A percentile compares a stretch with the other conserved stretches of the same genome.
Evolutionary conservation across 2,113 vertebrate genomes (phyloP).

Genomic region (Eptesicus fuscus): DNA sequence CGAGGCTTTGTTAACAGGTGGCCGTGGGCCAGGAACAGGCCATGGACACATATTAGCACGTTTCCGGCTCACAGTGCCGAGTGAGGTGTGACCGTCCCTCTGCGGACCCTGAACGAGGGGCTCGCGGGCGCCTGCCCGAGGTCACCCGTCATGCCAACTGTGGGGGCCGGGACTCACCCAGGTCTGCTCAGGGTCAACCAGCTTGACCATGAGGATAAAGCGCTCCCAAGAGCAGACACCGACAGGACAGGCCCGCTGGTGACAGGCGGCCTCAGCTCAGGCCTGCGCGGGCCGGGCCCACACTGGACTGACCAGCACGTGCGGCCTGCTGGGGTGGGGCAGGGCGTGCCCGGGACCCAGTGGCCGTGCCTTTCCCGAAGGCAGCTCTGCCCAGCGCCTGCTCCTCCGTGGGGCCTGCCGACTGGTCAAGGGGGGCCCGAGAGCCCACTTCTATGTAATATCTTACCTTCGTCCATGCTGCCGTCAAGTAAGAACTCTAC

Average conservation of each 20-base stretch:
- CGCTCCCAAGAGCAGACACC: not conserved
- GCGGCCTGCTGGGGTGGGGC: accelerated
- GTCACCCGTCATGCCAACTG: accelerated
- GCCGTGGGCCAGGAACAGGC: not conserved
- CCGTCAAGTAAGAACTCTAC: not conserved
- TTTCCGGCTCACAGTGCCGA: not conserved
- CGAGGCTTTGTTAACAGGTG: not conserved
- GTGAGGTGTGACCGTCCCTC: not conserved
- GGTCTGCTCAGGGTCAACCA: not conserved
- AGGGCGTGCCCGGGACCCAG: not conserved
- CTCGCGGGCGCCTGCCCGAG: accelerated
- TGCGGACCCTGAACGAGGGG: not conserved
- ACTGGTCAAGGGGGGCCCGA: too few relatives aligned
- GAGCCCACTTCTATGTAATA: not conserved
- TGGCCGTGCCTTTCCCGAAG: accelerated
- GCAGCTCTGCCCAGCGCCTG: accelerated
- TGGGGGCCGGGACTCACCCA: not conserved
- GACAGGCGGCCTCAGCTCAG: too few relatives aligned
- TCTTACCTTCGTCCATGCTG: not conserved
- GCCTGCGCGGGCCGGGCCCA: too few relatives aligned
- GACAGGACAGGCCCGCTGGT: accelerated
- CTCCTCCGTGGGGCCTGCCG: not conserved
- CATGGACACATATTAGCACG: not conserved
- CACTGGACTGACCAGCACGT: not conserved
- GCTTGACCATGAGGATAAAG: not conserved